A percentile compares a stretch with the other conserved stretches of the same genome.
phyloP scores from a whole-genome alignment of 2,113 vertebrate genomes.

The Cottus gobio region DNA sequence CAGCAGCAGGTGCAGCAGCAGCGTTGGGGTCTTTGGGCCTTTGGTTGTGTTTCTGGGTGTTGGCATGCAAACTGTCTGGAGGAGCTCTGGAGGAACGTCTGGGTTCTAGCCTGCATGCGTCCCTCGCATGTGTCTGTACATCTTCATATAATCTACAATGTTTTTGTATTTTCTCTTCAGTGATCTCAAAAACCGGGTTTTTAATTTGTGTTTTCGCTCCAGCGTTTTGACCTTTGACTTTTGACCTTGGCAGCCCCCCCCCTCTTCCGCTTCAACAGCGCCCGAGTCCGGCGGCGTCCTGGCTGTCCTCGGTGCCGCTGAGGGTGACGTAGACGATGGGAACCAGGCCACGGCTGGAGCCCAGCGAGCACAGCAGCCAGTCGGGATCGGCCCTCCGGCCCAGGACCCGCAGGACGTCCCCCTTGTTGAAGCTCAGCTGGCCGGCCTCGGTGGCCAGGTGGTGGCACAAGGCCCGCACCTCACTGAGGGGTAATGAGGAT shows the following conservation, averaged over 20 bases:
- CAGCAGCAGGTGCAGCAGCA: no score
- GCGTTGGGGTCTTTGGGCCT: no score
- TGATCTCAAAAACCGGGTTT: not conserved
- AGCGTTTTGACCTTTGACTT: not conserved
- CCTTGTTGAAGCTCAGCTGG: slow-evolving; percentile 95
- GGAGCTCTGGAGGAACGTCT: slow-evolving; percentile 31
- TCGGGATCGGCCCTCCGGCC: slow-evolving; percentile 85
- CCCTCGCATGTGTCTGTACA: slow-evolving; percentile 37
- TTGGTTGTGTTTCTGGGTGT: slow-evolving; percentile 37
- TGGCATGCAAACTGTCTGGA: slow-evolving; percentile 59
- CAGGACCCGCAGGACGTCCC: slow-evolving; percentile 88
- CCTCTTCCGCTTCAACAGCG: slow-evolving; percentile 29
- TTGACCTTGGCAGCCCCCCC: no score
- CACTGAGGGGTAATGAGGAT: no score
- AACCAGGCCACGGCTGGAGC: slow-evolving; percentile 86
- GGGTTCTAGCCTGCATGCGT: slow-evolving; percentile 57
- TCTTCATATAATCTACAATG: slow-evolving; percentile 7
- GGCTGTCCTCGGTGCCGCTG: slow-evolving; percentile 62
- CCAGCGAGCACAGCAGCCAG: slow-evolving; percentile 90
- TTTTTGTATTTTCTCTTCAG: not conserved
- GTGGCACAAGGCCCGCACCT: slow-evolving; percentile 92
- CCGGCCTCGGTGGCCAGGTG: slow-evolving; percentile 91
- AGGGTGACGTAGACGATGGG: slow-evolving; percentile 92
- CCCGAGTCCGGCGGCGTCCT: slow-evolving; percentile 43
- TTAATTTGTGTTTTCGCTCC: not conserved